phyloP scores from a whole-genome alignment of 2,113 vertebrate genomes.

The Pardalotus punctatus region DNA sequence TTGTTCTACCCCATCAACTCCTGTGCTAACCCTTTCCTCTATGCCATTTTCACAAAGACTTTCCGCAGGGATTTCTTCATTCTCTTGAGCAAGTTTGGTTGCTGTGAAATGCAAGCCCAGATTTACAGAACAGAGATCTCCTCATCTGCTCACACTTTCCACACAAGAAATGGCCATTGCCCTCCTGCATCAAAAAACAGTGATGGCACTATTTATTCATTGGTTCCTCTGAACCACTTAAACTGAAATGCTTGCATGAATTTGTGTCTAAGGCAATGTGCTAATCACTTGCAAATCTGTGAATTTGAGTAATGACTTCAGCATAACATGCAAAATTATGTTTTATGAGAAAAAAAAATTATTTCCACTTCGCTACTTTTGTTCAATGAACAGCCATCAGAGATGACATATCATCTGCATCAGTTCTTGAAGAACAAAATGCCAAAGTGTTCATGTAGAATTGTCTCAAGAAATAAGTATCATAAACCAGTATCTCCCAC shows the following conservation, averaged over 20 bases:
- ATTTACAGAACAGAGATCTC: conserved; percentile 91
- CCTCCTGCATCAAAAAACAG: conserved; percentile 74
- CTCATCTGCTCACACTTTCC: conserved; percentile 76
- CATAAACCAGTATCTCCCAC: background rate
- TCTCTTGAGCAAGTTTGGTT: conserved; percentile 88
- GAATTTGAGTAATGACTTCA: conserved; percentile 21
- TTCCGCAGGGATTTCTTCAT: conserved; percentile 93
- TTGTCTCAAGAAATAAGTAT: background rate
- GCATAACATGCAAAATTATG: background rate
- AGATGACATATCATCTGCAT: background rate
- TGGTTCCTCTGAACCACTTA: conserved; percentile 75
- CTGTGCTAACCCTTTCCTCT: conserved; percentile 95
- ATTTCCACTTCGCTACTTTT: background rate
- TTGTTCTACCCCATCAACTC: conserved; percentile 98
- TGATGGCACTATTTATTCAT: conserved; percentile 73
- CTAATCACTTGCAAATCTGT: background rate
- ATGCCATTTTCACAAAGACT: conserved; percentile 94
- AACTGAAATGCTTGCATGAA: conserved; percentile 34
- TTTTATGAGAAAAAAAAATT: background rate
- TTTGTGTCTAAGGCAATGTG: background rate
- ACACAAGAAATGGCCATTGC: conserved; percentile 76
- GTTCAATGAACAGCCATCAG: background rate
- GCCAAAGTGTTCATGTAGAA: background rate
- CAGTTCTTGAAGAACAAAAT: background rate
- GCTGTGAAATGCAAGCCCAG: conserved; percentile 86